phyloP scores from a whole-genome alignment of 1,140 invertebrate species.

The Rhopalosiphum maidis region DNA sequence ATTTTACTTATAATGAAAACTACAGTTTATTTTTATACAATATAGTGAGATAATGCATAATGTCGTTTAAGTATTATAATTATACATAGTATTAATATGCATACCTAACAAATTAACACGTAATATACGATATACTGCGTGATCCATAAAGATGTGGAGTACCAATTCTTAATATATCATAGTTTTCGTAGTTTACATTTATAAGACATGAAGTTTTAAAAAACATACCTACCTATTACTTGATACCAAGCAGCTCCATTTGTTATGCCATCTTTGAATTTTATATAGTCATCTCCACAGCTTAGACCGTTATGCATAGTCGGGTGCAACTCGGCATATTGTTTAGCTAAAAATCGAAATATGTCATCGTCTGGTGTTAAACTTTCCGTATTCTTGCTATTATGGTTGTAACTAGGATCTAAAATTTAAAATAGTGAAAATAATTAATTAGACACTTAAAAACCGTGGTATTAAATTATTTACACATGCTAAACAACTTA shows the following conservation, averaged over 20 bases:
- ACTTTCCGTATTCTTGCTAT: slow-evolving; percentile 64
- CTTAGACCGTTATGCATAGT: slow-evolving; percentile 74
- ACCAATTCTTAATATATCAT: neutral
- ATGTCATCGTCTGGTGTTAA: slow-evolving; percentile 84
- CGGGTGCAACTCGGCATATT: slow-evolving; percentile 79
- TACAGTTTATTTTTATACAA: neutral
- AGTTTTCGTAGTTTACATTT: neutral
- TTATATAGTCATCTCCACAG: slow-evolving; percentile 76
- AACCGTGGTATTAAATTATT: neutral
- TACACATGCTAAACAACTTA: too few relatives aligned
- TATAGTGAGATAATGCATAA: neutral
- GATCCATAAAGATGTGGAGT: neutral
- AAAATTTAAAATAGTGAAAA: neutral
- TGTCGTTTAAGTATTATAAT: neutral
- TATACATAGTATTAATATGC: neutral
- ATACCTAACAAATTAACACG: too few relatives aligned
- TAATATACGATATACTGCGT: neutral
- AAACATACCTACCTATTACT: slow-evolving; percentile 64
- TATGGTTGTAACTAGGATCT: neutral
- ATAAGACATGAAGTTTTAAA: neutral
- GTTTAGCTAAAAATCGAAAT: slow-evolving; percentile 82
- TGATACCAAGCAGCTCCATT: slow-evolving; percentile 90
- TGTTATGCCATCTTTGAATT: slow-evolving; percentile 79
- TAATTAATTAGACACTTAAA: neutral
- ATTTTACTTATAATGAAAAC: neutral